These are phyloP conservation scores for Callipepla squamata DNA, from an alignment of 2,113 vertebrate species.

Conservation along the genomic window DNA sequence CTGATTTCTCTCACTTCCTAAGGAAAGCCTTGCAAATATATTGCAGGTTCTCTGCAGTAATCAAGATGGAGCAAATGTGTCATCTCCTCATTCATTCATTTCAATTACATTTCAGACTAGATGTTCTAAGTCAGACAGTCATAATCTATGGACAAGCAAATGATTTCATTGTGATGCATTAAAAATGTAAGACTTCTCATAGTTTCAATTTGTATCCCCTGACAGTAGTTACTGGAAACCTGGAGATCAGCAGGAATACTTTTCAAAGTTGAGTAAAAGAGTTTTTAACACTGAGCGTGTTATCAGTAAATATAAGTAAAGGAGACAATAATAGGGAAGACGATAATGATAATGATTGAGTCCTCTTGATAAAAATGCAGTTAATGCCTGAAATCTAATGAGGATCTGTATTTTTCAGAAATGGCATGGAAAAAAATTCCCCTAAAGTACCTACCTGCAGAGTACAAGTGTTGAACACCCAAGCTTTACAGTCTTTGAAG, in stretches of 20 bases:
- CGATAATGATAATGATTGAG: not conserved
- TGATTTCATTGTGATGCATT: not conserved
- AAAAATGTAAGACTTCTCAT: not conserved
- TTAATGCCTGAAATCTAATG: not conserved
- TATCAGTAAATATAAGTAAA: not conserved
- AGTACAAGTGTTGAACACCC: not conserved
- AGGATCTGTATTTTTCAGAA: not conserved
- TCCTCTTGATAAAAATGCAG: not conserved
- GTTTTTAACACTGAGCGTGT: constrained; percentile 26
- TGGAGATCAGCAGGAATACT: not conserved
- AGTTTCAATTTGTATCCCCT: not conserved
- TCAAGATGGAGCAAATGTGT: not conserved
- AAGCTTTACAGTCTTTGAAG: not conserved
- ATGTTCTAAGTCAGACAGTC: not conserved
- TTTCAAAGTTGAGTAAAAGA: not conserved
- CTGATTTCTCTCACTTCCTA: not conserved
- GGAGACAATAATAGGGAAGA: constrained; percentile 9
- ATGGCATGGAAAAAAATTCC: not conserved
- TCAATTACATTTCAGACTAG: not conserved
- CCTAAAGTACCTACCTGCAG: not conserved
- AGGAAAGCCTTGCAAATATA: not conserved
- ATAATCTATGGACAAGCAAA: constrained; percentile 1
- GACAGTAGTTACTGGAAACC: not conserved
- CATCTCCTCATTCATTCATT: not conserved
- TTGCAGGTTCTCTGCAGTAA: not conserved